phyloP scores from a whole-genome alignment of 23 tunicate genomes.

The Styela clava region DNA sequence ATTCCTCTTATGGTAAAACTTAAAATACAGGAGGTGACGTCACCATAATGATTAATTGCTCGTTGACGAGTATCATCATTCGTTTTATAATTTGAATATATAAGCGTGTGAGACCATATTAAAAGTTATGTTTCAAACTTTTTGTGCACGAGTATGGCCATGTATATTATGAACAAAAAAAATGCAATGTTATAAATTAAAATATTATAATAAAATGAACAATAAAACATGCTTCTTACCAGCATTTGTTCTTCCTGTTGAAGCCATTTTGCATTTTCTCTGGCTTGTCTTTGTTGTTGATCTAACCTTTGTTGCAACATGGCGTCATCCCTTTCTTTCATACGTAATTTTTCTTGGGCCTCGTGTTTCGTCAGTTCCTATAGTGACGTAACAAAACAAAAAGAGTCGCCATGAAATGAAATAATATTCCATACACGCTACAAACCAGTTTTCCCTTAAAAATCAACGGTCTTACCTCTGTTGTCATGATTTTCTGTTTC shows the following conservation, averaged over 20 bases:
- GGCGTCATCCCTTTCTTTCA: slow-evolving; percentile 52
- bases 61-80: too few species aligned
- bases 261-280: slow-evolving; percentile 67
- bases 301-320: slow-evolving; percentile 34
- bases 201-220: neutral
- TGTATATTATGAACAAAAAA: too few species aligned
- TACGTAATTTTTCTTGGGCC: slow-evolving; percentile 65
- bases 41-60: too few species aligned
- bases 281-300: slow-evolving; percentile 45
- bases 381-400: too few species aligned
- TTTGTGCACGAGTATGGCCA: too few species aligned
- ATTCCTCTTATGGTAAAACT: too few species aligned
- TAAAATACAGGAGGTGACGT: too few species aligned
- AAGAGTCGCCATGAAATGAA: neutral
- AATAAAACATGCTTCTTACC: slow-evolving; percentile 36
- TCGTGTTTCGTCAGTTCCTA: slow-evolving; percentile 82
- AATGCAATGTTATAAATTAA: too few species aligned
- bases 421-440: neutral
- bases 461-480: slow-evolving; percentile 56
- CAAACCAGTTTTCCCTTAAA: too few species aligned
- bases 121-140: too few species aligned
- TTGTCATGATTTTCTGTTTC: slow-evolving; percentile 64
- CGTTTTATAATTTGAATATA: too few species aligned
- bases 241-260: slow-evolving; percentile 53
- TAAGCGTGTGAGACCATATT: too few species aligned